Percentiles rank a stretch among this genome's conserved stretches.
phyloP scores from a whole-genome alignment of 30 jellyfish, hydroid and myxozoan genomes.

The Aurelia aurita complex sp. Pacific region DNA sequence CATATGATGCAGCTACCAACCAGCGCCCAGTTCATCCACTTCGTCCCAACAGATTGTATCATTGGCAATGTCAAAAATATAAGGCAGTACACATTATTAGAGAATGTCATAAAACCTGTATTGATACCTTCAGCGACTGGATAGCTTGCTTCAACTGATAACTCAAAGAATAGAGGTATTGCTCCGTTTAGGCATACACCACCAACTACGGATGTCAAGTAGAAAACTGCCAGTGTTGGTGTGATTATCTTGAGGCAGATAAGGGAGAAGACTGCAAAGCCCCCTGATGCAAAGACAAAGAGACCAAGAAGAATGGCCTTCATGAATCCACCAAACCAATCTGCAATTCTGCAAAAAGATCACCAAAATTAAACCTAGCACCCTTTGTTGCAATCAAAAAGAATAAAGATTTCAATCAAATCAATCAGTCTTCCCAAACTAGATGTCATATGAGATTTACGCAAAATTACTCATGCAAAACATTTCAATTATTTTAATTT shows the following conservation, averaged over 20 bases:
- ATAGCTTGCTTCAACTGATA: constrained; percentile 97
- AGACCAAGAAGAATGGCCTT: constrained; percentile 76
- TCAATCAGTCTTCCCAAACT: too few species aligned
- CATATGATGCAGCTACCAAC: constrained; percentile 94
- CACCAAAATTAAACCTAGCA: too few species aligned
- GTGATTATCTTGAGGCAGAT: constrained; percentile 89
- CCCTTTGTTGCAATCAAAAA: too few species aligned
- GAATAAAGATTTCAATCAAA: too few species aligned
- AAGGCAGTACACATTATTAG: constrained; percentile 92
- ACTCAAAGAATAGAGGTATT: constrained; percentile 95
- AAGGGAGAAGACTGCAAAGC: constrained; percentile 81
- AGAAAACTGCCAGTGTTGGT: constrained; percentile 79
- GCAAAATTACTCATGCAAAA: too few species aligned
- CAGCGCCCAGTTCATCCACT: constrained; percentile 99
- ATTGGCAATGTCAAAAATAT: constrained; percentile 91
- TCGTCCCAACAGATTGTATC: constrained; percentile 86
- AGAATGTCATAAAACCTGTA: constrained; percentile 98
- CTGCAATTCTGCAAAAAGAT: constrained; percentile 84
- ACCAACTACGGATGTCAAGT: constrained; percentile 82
- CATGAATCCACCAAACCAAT: constrained; percentile 93
- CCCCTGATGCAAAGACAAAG: constrained; percentile 85
- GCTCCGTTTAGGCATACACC: constrained; percentile 98
- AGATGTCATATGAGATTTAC: too few species aligned
- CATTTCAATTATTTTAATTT: too few species aligned
- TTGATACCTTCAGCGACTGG: constrained; percentile 99